Base-by-base conservation (phyloP, 2,888 invertebrate species). In the Sarcophaga caerulescens region DNA sequence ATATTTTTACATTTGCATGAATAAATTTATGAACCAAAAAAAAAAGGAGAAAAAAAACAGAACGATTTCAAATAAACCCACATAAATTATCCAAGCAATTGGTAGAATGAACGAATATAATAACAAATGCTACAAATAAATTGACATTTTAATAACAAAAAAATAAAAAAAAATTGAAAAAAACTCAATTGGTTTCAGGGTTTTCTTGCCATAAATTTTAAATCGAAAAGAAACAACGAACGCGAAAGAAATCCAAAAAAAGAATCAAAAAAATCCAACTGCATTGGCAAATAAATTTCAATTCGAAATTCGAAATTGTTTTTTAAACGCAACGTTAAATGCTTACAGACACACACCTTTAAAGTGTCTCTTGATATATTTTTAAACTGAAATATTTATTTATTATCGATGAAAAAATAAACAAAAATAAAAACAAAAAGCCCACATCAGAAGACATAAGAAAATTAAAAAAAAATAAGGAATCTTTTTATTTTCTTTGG, bases 101-200 rank as follows among this genome's bases (percentile, higher is more conserved):
- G 77, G 60, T 60, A 62, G 17, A 68, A 21, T 21, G n/a, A 60
- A 60, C 21, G 10, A 68, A 68, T 52, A 52, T 52, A 75, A 52
- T 17, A 79, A 25, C 23, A 68, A 84, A 78, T 78, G 75, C 81
- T 84, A 75, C 77, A 74, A 65, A 78, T 84, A 86, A 86, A 84
- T 86, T 86, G 84, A 86, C 86, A 86, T 86, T 84, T 86, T 84
- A 86, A 86, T 84, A 84, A 4, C 3, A 35, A 35, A 35, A 35
- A 35, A 8, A 35, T 2, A 35, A 35, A 35, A 35, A 35, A 35
- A 35, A 3, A 25, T 25, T 35, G 1, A 1, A 35, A 84, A 84
- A 17, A 84, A 84, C 81, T 75, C 81, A 69, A 86, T 84, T 86
- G 75, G 71, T 86, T 84, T 81, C 78, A 84, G 86, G 78, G 84